A percentile compares a stretch with the other conserved stretches of the same genome.
phyloP scores from a whole-genome alignment of 2,113 vertebrate genomes.

The Gila orcuttii region DNA sequence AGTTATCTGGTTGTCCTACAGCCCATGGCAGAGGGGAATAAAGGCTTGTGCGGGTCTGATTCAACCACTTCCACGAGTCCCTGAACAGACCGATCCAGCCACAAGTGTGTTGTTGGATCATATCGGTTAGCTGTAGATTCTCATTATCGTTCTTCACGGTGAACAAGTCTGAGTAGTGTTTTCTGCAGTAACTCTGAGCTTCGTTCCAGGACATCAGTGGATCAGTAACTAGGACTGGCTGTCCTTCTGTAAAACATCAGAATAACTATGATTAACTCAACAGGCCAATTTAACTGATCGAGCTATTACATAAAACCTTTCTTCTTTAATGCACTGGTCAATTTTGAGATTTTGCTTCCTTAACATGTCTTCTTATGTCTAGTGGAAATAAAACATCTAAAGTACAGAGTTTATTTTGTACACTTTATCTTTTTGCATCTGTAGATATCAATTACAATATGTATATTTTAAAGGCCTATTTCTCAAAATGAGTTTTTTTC shows the following conservation, averaged over 20 bases:
- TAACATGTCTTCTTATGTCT: neutral
- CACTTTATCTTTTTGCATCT: neutral
- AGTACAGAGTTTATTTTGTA: neutral
- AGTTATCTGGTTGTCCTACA: neutral
- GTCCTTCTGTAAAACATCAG: neutral
- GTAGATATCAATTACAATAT: neutral
- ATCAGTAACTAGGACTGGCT: neutral
- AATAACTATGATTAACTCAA: neutral
- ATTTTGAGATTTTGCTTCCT: neutral
- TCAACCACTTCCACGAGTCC: conserved; percentile 13
- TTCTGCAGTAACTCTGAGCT: conserved; percentile 31
- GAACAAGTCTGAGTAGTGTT: neutral
- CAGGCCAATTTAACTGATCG: neutral
- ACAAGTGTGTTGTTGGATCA: neutral
- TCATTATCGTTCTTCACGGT: neutral
- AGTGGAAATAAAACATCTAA: neutral
- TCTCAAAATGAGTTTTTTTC: neutral
- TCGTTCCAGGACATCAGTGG: neutral
- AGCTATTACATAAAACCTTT: neutral
- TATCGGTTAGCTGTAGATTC: neutral
- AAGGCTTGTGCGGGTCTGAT: neutral
- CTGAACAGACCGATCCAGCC: conserved; percentile 29
- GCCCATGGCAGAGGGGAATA: neutral
- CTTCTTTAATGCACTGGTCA: neutral
- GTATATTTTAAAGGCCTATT: neutral